Evolutionary conservation across 2,888 invertebrate species (phyloP), one percentile per base, ranked within the genome.

Genomic region (Idaea aversata): DNA sequence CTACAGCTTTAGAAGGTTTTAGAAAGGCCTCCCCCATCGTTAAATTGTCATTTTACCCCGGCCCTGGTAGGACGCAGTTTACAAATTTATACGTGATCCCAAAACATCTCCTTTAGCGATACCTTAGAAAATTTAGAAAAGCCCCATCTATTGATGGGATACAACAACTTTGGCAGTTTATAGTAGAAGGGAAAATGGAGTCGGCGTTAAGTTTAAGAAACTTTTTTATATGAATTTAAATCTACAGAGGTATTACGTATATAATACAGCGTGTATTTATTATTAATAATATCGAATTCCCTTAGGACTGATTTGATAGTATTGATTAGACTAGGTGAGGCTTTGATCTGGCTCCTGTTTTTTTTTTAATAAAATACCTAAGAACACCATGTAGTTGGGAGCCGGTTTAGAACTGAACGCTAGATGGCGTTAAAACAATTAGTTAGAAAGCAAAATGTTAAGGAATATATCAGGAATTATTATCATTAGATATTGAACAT

Each of bases 301-400:
- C 34, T 68, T 73, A 72, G 73, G 71, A 73, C 72, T 70, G 73
- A 72, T 67, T 64, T 64, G 38, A 65, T 70, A 69, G 69, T 47
- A 47, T 47, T 47, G 47, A 47, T 47, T 47, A 47, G 47, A 47
- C 47, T 47, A 47, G 47, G 47, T 47, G 47, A 47, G 47, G 47
- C 47, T 47, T 47, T 47, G 47, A 47, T 47, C 47, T 47, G 47
- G 47, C 47, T 47, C 47, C 47, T 47, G 47, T 47, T 47, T 47
- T 47, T 47, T 47, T 47, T 7, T 47, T 47, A 7, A 47, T 47
- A 47, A 36, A 36, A 47, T 10, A 47, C 7, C 13, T 47, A 47
- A 47, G 47, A 47, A 47, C 47, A 47, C 47, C 47, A 47, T 47
- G 47, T 47, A 47, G 47, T 47, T 7, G 47, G 47, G 47, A 47